These are phyloP conservation scores for Eretmochelys imbricata DNA, from an alignment of 2,113 vertebrate genomes.

Conservation along the genomic window DNA sequence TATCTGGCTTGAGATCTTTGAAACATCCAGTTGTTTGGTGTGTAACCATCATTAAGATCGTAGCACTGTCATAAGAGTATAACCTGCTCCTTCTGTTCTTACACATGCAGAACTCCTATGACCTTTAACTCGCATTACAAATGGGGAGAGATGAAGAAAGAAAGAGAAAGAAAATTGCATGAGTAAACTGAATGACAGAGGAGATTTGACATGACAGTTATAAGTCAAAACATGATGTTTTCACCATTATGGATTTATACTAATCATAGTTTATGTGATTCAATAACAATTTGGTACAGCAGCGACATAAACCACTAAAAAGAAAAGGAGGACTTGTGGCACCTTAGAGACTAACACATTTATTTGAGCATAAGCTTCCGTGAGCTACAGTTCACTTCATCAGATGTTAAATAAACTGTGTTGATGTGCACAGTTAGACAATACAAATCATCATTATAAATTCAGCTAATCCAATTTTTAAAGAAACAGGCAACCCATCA, in stretches of 20 bases:
- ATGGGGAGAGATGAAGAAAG: background rate
- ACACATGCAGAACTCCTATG: background rate
- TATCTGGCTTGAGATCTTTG: too few relatives aligned
- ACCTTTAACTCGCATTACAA: background rate
- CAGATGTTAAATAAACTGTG: background rate
- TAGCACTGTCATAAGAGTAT: accelerated
- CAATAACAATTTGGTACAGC: background rate
- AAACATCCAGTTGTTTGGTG: background rate
- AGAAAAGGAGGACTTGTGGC: too few relatives aligned
- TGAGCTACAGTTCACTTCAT: too few relatives aligned
- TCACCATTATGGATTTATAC: background rate
- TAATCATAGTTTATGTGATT: background rate
- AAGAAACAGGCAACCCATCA: conserved; percentile 10
- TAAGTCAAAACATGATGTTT: background rate
- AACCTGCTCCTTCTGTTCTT: accelerated
- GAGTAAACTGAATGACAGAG: background rate
- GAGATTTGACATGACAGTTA: background rate
- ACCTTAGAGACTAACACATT: too few relatives aligned
- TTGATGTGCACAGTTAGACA: background rate
- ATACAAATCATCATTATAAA: background rate
- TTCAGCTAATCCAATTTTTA: conserved; percentile 44
- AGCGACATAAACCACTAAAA: background rate
- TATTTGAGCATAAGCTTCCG: too few relatives aligned
- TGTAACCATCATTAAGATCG: background rate
- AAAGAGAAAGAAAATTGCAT: background rate